Evolutionary conservation across 2,113 vertebrate species (phyloP), one percentile per base, ranked within the genome.

Genomic region (Cheilinus undulatus): DNA sequence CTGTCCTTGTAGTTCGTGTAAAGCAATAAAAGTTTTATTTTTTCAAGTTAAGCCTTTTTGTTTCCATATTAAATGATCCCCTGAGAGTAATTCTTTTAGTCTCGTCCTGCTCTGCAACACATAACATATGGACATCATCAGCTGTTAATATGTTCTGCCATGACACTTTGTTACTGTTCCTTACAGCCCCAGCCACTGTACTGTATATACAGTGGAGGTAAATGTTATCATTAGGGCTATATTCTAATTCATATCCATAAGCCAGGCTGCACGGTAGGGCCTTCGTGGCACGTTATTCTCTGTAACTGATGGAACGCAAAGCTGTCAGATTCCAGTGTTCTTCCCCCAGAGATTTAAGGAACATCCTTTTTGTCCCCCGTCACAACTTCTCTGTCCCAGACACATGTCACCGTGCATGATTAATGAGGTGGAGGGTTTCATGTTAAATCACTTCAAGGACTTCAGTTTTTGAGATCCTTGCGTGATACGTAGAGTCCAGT

Each of bases 161-260:
- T 92, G 91, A 93, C 93, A 94, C 82, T 89, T 85, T 91, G 88
- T 91, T 95, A 89, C 87, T 92, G 82, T 92, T 94, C 91, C 88
- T 90, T 88, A 85, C 92, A 93, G 92, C 87, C 92, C 81, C 64
- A 87, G 87, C 88, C 92, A 94, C 90, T 90, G 90, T 88, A 88
- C 85, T 78, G 77, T 94, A 94, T 95, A 95, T 86, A 92, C 81
- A 93, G 73, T 78, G 28, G 91, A 93, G 86, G 92, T 91, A 94
- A 94, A 94, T 94, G 91, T 96, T 95, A 93, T 91, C 88, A 82
- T 92, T 92, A 91, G 88, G 89, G 72, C 77, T 68, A 94, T 93
- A 94, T 92, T 80, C 86, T 83, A 91, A 94, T 91, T 84, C 91
- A 91, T 93, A 91, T 93, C 86, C 89, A 88, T 86, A 90, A 89